Evolutionary conservation across 2,888 invertebrate species (phyloP).

Genomic region (Brachyopa scutellaris): DNA sequence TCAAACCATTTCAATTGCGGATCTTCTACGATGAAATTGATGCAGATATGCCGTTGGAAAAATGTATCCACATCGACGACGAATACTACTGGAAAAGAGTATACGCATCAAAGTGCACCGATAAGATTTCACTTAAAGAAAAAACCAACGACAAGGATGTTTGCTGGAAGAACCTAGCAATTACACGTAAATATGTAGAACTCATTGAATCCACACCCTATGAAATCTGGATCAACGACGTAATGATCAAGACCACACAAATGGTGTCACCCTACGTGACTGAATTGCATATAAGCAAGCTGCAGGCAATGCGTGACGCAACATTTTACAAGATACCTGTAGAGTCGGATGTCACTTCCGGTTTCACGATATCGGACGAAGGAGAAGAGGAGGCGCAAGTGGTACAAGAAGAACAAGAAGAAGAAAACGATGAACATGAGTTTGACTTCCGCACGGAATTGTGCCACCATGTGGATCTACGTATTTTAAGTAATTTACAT

Average conservation of each 20-base stretch:
- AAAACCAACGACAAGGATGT: conserved; percentile 56
- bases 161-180: conserved; percentile 76
- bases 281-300: conserved; percentile 75
- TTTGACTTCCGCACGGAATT: conserved; percentile 73
- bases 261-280: conserved; percentile 74
- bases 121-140: conserved; percentile 74
- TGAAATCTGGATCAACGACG: conserved; percentile 75
- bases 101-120: conserved; percentile 75
- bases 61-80: conserved; percentile 76
- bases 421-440: conserved; percentile 56
- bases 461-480: conserved; percentile 78
- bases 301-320: conserved; percentile 75
- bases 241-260: conserved; percentile 75
- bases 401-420: conserved; percentile 72
- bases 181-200: conserved; percentile 77
- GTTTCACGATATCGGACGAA: conserved; percentile 26
- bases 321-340: conserved; percentile 73
- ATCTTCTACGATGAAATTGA: conserved; percentile 76
- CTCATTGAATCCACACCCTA: conserved; percentile 77
- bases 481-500: conserved; percentile 76
- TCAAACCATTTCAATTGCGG: conserved; percentile 74
- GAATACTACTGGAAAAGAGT: conserved; percentile 77
- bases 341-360: conserved; percentile 19
- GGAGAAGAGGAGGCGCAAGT: conserved; percentile 20
- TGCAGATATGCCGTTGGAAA: conserved; percentile 75